Conservation (phyloP, 2,797 vertebrate species). For the Pantherophis vulpinus region DNA sequence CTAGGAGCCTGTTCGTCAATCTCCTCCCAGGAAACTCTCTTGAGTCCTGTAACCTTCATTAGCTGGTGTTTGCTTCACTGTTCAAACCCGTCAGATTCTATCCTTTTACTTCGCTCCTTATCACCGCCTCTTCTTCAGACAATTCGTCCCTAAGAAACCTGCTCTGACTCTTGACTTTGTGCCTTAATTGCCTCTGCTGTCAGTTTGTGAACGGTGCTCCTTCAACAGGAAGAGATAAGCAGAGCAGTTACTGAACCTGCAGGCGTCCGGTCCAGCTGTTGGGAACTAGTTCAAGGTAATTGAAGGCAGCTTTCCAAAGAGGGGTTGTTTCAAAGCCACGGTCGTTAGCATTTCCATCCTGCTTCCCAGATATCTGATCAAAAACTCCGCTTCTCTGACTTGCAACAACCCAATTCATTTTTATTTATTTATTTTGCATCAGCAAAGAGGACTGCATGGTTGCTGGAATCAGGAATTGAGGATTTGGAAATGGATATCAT, state of each 20-base stretch:
- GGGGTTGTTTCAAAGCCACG: neutral
- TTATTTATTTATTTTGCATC: neutral
- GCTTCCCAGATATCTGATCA: neutral
- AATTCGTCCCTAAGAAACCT: conserved; percentile 76
- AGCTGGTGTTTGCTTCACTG: conserved; percentile 75
- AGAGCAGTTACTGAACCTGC: conserved; percentile 17
- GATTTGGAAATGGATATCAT: neutral
- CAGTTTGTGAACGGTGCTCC: conserved; percentile 51
- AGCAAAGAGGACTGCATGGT: neutral
- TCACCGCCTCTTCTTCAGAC: conserved; percentile 69
- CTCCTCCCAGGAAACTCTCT: neutral
- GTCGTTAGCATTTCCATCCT: neutral
- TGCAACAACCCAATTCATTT: neutral
- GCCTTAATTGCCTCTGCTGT: conserved; percentile 76
- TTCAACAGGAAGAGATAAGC: conserved; percentile 47
- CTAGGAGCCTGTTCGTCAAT: neutral
- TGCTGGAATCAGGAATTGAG: neutral
- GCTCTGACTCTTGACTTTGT: conserved; percentile 70
- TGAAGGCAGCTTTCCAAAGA: neutral
- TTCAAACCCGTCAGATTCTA: conserved; percentile 75
- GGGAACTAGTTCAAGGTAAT: neutral
- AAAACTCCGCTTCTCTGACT: neutral
- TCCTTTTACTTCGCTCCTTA: conserved; percentile 76
- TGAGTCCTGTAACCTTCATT: conserved; percentile 65
- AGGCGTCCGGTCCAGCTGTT: neutral